phyloP scores from a whole-genome alignment of 2,797 vertebrate genomes.

The Sternarchorhynchus goeldii region DNA sequence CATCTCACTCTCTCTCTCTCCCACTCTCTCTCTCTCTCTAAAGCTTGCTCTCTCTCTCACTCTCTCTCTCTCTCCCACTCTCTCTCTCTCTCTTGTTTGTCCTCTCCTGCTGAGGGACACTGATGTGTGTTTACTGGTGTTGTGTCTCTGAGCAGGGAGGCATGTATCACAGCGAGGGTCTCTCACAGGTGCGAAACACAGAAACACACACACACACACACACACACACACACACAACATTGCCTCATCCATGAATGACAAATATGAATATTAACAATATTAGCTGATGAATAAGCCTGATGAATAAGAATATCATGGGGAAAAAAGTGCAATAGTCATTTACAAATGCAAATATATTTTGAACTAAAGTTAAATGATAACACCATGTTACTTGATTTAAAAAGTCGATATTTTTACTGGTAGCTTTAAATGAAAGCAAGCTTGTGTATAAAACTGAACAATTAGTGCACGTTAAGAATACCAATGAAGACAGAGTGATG shows the following conservation, averaged over 20 bases:
- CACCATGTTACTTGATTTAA: too few relatives aligned
- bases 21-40: constrained; percentile 52
- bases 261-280: constrained; percentile 45
- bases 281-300: constrained; percentile 17
- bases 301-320: constrained; percentile 1
- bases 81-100: constrained; percentile 43
- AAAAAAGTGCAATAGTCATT: too few relatives aligned
- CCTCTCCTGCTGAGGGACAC: constrained; percentile 63
- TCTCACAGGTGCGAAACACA: constrained; percentile 52
- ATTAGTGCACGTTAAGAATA: neutral
- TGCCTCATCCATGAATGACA: neutral
- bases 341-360: too few relatives aligned
- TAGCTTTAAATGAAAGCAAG: too few relatives aligned
- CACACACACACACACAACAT: constrained; percentile 25
- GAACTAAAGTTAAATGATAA: too few relatives aligned
- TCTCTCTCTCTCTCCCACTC: constrained; percentile 24
- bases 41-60: constrained; percentile 30
- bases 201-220: constrained; percentile 36
- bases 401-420: too few relatives aligned
- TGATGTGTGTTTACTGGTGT: constrained; percentile 59
- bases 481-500: neutral
- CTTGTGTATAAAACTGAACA: too few relatives aligned
- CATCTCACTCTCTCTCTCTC: constrained; percentile 26
- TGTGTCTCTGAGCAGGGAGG: constrained; percentile 59
- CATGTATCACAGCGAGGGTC: constrained; percentile 60